Evolutionary conservation across 1,140 invertebrate species (phyloP).

Genomic region (Drosophila pachea): DNA sequence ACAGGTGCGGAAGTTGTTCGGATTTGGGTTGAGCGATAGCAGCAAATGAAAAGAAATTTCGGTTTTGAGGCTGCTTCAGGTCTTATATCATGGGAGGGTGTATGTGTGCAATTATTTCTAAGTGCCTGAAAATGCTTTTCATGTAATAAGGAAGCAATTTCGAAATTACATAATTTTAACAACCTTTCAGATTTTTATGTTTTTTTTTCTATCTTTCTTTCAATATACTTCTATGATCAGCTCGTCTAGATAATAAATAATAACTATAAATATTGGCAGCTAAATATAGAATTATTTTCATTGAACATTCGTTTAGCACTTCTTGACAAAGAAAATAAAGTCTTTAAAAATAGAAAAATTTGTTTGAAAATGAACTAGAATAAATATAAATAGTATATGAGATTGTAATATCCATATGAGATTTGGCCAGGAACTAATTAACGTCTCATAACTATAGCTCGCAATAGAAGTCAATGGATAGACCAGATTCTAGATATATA

Average conservation of each 20-base stretch:
- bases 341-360: conserved; percentile 10
- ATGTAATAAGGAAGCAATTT: too few species aligned
- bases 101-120: neutral
- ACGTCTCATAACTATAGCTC: neutral
- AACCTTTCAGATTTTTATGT: too few species aligned
- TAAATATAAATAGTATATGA: neutral
- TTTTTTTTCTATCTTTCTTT: too few species aligned
- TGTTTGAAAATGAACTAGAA: neutral
- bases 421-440: neutral
- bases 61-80: neutral
- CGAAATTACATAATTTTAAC: too few species aligned
- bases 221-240: neutral
- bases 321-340: neutral
- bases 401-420: neutral
- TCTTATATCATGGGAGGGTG: neutral
- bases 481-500: neutral
- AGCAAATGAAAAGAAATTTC: conserved; percentile 24
- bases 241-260: neutral
- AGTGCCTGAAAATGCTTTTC: neutral
- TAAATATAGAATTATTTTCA: conserved; percentile 1
- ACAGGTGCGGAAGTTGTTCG: conserved; percentile 59
- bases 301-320: neutral
- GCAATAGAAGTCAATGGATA: too few species aligned
- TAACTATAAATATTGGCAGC: neutral
- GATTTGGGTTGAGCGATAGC: conserved; percentile 43